Conservation (phyloP, 2,797 vertebrate genomes). For the Sparidentex hasta region DNA sequence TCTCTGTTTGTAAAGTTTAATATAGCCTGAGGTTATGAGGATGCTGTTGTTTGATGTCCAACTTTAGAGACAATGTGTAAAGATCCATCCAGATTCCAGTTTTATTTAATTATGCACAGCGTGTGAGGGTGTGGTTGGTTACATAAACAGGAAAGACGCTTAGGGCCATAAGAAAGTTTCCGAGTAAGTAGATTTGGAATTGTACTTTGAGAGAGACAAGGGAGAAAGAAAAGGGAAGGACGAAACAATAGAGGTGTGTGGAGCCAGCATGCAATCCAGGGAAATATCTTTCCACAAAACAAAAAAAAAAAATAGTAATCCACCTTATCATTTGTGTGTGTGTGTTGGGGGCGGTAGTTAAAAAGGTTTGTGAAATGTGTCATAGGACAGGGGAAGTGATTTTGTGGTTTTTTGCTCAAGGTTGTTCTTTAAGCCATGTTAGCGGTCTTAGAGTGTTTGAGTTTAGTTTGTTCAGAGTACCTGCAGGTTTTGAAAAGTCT, state of each 20-base stretch:
- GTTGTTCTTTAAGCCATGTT: conserved; percentile 10
- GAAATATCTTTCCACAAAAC: conserved; percentile 71
- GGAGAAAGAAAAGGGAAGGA: conserved; percentile 65
- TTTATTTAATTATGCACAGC: conserved; percentile 54
- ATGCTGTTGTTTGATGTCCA: conserved; percentile 48
- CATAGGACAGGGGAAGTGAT: conserved; percentile 1
- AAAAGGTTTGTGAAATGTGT: conserved; percentile 27
- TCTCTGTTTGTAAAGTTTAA: conserved; percentile 42
- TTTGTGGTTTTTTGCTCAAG: background rate
- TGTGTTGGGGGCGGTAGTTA: background rate
- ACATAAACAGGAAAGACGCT: conserved; percentile 77
- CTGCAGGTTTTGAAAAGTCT: background rate
- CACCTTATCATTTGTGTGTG: conserved; percentile 14
- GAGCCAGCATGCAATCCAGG: conserved; percentile 63
- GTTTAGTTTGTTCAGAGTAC: background rate
- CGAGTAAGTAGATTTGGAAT: conserved; percentile 50
- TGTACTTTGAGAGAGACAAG: conserved; percentile 45
- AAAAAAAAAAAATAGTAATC: conserved; percentile 52
- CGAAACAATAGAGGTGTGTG: conserved; percentile 70
- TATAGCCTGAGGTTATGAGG: conserved; percentile 43
- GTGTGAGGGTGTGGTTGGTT: conserved; percentile 67
- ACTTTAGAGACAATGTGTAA: conserved; percentile 50
- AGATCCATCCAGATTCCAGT: conserved; percentile 47
- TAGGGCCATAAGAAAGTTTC: conserved; percentile 51
- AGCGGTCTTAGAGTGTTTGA: background rate